A percentile compares a stretch with the other conserved stretches of the same genome.
These are phyloP conservation scores for Tipula unca DNA, from an alignment of 2,888 invertebrate species.

Conservation along the genomic window DNA sequence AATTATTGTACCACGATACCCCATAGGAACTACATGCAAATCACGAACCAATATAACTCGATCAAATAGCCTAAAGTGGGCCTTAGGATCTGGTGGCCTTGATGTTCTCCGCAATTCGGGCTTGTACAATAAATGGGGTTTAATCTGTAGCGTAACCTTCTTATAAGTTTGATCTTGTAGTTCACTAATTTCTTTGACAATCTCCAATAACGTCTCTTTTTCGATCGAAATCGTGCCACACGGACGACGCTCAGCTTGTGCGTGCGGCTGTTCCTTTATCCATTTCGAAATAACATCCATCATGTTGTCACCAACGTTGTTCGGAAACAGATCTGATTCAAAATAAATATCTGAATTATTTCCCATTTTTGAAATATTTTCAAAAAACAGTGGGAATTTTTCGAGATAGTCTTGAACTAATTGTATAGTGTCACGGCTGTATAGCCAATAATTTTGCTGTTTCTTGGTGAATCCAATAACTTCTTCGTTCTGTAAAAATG, in stretches of 20 bases:
- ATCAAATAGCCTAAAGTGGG: conserved; percentile 65
- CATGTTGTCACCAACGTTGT: conserved; percentile 39
- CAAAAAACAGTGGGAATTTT: conserved; percentile 66
- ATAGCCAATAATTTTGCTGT: conserved; percentile 64
- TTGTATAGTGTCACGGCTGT: conserved; percentile 65
- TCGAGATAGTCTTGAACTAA: conserved; percentile 61
- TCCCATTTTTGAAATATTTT: conserved; percentile 42
- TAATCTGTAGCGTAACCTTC: conserved; percentile 62
- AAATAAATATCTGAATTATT: conserved; percentile 51
- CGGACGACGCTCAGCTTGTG: conserved; percentile 50
- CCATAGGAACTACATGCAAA: conserved; percentile 66
- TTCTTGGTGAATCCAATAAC: conserved; percentile 76
- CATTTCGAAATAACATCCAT: conserved; percentile 52
- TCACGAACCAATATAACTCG: conserved; percentile 71
- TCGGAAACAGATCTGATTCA: conserved; percentile 59
- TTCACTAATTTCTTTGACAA: conserved; percentile 36
- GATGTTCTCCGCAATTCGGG: conserved; percentile 48
- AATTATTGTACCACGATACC: conserved; percentile 77
- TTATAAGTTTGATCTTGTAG: conserved; percentile 38
- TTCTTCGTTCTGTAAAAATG: conserved; percentile 50
- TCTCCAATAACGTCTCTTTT: conserved; percentile 46
- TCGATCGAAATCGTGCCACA: conserved; percentile 67
- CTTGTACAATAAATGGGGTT: conserved; percentile 60
- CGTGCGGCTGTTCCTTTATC: conserved; percentile 63
- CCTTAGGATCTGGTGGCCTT: conserved; percentile 56